Evolutionary conservation across 2,797 vertebrate genomes (phyloP).

Genomic region (Siniperca undulata): DNA sequence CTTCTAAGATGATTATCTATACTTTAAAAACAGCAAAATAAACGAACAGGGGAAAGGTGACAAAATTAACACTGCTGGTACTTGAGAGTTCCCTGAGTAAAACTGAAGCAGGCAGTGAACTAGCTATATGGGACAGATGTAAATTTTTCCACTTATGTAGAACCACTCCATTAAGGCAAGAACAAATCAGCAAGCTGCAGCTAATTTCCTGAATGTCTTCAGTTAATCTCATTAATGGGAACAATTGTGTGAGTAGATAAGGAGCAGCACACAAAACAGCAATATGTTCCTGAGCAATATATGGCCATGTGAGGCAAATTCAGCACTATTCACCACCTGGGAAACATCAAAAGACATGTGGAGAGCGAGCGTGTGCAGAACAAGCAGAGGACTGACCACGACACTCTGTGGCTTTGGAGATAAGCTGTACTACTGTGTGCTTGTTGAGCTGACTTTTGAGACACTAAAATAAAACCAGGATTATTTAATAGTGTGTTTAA

Average conservation of each 20-base stretch:
- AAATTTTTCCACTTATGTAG: conserved; percentile 41
- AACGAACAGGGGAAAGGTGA: background rate
- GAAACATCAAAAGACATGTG: conserved; percentile 59
- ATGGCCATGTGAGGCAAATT: conserved; percentile 52
- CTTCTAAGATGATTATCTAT: background rate
- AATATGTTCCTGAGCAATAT: conserved; percentile 47
- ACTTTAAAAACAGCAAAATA: background rate
- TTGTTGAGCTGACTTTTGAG: conserved; percentile 45
- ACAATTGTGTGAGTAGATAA: conserved; percentile 74
- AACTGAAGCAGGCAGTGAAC: conserved; percentile 23
- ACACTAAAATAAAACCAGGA: conserved; percentile 36
- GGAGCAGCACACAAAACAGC: conserved; percentile 54
- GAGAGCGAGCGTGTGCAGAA: conserved; percentile 32
- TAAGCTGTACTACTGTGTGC: conserved; percentile 53
- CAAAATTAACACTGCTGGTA: background rate
- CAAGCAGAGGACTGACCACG: conserved; percentile 34
- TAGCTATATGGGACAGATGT: conserved; percentile 52
- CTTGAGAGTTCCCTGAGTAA: conserved; percentile 1
- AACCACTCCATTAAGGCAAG: conserved; percentile 39
- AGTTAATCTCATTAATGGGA: conserved; percentile 76
- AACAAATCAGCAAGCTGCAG: conserved; percentile 60
- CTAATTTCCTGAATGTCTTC: conserved; percentile 69
- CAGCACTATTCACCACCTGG: conserved; percentile 65
- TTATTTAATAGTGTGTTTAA: conserved; percentile 51
- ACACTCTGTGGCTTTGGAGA: conserved; percentile 70